phyloP scores from a whole-genome alignment of 92 coral and sea anemone genomes.

The Palythoa grandis region DNA sequence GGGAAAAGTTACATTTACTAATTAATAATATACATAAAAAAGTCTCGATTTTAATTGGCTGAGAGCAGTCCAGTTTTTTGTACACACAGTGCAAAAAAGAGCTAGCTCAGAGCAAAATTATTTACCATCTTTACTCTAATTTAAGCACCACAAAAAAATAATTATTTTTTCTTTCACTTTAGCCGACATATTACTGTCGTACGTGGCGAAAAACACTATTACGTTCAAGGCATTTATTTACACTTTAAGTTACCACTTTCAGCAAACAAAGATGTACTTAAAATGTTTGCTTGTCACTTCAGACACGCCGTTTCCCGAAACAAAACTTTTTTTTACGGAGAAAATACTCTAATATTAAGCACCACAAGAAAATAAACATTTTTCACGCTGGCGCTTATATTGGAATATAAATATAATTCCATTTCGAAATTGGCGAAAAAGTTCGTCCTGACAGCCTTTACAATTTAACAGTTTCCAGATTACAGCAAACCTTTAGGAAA shows the following conservation, averaged over 20 bases:
- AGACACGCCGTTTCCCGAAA: slow-evolving; percentile 25
- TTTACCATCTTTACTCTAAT: no score
- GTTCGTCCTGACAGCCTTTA: no score
- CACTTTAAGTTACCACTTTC: slow-evolving; percentile 13
- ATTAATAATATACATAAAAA: slow-evolving; percentile 5
- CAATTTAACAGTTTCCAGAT: no score
- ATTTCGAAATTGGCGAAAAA: no score
- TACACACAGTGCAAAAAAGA: slow-evolving; percentile 1
- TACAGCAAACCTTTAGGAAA: no score
- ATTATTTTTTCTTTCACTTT: no score
- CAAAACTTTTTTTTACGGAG: slow-evolving; percentile 6
- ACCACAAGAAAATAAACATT: no score
- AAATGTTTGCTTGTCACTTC: slow-evolving; percentile 20
- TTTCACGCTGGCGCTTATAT: no score
- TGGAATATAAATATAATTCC: no score
- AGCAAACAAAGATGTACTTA: slow-evolving; percentile 17
- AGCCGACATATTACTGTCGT: neutral
- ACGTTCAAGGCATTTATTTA: slow-evolving; percentile 27
- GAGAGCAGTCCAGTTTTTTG: slow-evolving; percentile 5
- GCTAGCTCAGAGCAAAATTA: slow-evolving; percentile 6
- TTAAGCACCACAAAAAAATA: no score
- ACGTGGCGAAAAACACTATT: neutral
- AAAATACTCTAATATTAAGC: neutral
- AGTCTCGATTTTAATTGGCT: neutral
- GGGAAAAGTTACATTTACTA: slow-evolving; percentile 27